These are phyloP conservation scores for Akabosia matsudoensis DNA, from an alignment of 1,140 invertebrate genomes.

Conservation along the genomic window DNA sequence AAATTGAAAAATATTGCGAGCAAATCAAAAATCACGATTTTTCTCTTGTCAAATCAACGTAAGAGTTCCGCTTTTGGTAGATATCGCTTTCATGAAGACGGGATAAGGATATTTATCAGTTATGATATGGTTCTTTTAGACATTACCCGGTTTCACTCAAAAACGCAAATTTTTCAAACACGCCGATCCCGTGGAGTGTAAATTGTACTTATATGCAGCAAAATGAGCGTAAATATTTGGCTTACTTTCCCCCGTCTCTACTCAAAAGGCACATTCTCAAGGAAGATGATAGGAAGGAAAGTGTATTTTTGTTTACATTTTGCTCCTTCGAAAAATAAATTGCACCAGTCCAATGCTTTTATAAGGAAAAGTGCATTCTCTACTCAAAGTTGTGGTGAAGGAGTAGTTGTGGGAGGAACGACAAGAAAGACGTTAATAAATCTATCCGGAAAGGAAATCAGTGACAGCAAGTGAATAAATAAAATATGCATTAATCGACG, in stretches of 20 bases:
- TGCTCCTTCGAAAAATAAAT: neutral
- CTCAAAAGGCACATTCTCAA: no score
- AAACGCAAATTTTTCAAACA: neutral
- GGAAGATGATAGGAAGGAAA: no score
- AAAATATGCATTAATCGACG: slow-evolving; percentile 25
- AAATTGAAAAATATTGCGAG: no score
- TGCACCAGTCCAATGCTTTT: neutral
- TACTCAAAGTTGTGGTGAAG: neutral
- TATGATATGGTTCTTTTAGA: neutral
- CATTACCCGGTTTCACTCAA: neutral
- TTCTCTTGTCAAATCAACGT: no score
- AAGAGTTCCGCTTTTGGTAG: no score
- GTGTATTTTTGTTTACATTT: slow-evolving; percentile 11
- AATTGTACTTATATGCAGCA: no score
- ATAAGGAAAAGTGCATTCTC: slow-evolving; percentile 3
- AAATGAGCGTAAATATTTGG: neutral
- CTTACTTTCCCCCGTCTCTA: neutral
- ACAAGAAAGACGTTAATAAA: slow-evolving; percentile 22
- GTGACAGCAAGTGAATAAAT: slow-evolving; percentile 28
- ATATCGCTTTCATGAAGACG: no score
- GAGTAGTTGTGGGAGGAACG: neutral
- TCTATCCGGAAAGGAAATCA: slow-evolving; percentile 23
- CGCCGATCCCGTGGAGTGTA: neutral
- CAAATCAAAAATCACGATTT: no score
- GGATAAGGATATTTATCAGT: neutral